Conservation (phyloP, 1,140 invertebrate species). For the Drosophila truncata region DNA sequence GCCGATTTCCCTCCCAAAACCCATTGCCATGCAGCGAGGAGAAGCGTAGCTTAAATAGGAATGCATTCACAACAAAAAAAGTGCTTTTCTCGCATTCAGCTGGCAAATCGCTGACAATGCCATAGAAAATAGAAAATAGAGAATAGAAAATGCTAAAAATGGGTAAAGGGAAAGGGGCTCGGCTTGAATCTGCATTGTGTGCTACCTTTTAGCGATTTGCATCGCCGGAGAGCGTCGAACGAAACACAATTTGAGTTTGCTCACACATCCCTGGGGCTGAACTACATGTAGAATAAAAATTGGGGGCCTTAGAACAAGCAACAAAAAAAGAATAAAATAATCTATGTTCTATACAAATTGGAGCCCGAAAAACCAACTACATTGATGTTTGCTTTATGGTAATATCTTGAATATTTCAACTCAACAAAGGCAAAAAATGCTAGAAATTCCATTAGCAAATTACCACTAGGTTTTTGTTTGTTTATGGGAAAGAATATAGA, state of each 20-base stretch:
- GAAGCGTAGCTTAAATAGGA: constrained; percentile 42
- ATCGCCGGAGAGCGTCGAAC: constrained; percentile 66
- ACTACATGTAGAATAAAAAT: constrained; percentile 30
- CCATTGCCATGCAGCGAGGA: constrained; percentile 3
- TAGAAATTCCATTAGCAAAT: not conserved
- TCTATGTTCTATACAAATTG: not conserved
- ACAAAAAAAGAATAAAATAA: not conserved
- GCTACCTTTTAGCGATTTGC: constrained; percentile 79
- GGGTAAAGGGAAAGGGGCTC: constrained; percentile 7
- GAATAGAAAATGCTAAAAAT: not conserved
- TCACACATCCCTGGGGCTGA: constrained; percentile 61
- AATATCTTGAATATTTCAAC: not conserved
- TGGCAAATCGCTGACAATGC: constrained; percentile 81
- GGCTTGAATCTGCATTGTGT: constrained; percentile 41
- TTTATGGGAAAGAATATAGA: not conserved
- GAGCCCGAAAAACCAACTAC: not conserved
- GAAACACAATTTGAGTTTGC: constrained; percentile 77
- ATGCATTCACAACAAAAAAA: constrained; percentile 73
- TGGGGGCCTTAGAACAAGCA: not conserved
- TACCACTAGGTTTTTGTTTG: not conserved
- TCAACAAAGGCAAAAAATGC: not conserved
- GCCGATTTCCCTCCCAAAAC: constrained; percentile 1
- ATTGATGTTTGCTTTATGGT: not conserved
- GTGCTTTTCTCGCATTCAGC: constrained; percentile 76
- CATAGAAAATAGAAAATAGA: constrained; percentile 51